These are phyloP conservation scores for Buceros bicornis DNA, from an alignment of 2,797 vertebrate species.

Conservation along the genomic window DNA sequence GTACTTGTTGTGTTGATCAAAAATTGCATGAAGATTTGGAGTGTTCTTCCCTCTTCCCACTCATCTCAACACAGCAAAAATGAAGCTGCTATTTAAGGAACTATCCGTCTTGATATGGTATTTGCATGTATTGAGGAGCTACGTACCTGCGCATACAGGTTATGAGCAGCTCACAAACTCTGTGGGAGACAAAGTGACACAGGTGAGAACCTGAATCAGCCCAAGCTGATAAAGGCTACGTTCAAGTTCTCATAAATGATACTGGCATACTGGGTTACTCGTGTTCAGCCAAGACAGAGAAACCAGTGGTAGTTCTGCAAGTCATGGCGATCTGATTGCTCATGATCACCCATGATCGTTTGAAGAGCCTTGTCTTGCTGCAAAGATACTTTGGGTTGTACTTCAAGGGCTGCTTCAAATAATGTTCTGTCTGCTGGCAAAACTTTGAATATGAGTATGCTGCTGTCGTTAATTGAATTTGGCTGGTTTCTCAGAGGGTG, in stretches of 20 bases:
- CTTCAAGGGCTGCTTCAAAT: background rate
- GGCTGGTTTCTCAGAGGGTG: constrained; percentile 11
- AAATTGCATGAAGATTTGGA: background rate
- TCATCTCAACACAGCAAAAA: background rate
- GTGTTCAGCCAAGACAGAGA: background rate
- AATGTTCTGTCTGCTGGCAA: background rate
- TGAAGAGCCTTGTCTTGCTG: background rate
- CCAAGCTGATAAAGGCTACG: background rate
- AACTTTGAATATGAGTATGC: background rate
- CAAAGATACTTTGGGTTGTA: background rate
- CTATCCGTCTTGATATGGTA: background rate
- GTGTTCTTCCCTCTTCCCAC: background rate
- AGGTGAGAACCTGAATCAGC: background rate
- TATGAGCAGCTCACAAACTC: background rate
- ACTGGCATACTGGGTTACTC: background rate
- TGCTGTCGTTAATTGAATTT: constrained; percentile 42
- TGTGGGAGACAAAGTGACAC: background rate
- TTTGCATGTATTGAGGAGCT: background rate
- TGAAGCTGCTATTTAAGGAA: background rate
- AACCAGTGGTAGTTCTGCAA: background rate
- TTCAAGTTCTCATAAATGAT: background rate
- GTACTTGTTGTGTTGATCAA: background rate
- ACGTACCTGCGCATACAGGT: background rate
- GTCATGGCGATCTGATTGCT: background rate
- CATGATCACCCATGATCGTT: background rate